These are phyloP conservation scores for Phragmatobia fuliginosa DNA, from an alignment of 2,888 invertebrate genomes.

Conservation along the genomic window DNA sequence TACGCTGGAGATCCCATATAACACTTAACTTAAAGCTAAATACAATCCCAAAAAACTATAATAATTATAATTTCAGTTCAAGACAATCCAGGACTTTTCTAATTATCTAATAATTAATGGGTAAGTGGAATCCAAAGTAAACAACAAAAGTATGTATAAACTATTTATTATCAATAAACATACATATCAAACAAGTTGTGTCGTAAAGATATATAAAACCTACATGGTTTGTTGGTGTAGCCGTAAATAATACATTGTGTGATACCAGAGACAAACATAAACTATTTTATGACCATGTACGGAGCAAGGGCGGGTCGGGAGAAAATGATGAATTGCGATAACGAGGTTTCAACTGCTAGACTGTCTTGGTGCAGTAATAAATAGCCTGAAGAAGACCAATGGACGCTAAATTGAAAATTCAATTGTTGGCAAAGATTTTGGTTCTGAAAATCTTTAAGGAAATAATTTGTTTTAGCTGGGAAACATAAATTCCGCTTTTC, in stretches of 20 bases:
- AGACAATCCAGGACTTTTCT: no score
- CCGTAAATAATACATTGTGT: constrained; percentile 40
- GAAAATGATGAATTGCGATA: constrained; percentile 16
- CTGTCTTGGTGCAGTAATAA: constrained; percentile 11
- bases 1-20: no score
- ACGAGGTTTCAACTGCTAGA: constrained; percentile 8
- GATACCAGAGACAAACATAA: constrained; percentile 24
- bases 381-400: constrained; percentile 5
- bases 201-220: constrained; percentile 30
- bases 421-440: not conserved
- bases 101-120: not conserved
- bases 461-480: not conserved
- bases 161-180: constrained; percentile 19
- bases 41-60: no score
- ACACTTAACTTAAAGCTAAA: no score
- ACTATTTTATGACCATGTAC: constrained; percentile 27
- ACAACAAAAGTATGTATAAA: not conserved
- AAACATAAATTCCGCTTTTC: not conserved
- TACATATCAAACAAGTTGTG: constrained; percentile 7
- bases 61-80: no score
- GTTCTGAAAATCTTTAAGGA: not conserved
- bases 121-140: not conserved
- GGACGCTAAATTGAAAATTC: not conserved
- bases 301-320: constrained; percentile 11
- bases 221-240: constrained; percentile 33